Percentiles rank a stretch among this genome's conserved stretches.
phyloP scores from a whole-genome alignment of 2,113 vertebrate genomes.

The Syrrhaptes paradoxus region DNA sequence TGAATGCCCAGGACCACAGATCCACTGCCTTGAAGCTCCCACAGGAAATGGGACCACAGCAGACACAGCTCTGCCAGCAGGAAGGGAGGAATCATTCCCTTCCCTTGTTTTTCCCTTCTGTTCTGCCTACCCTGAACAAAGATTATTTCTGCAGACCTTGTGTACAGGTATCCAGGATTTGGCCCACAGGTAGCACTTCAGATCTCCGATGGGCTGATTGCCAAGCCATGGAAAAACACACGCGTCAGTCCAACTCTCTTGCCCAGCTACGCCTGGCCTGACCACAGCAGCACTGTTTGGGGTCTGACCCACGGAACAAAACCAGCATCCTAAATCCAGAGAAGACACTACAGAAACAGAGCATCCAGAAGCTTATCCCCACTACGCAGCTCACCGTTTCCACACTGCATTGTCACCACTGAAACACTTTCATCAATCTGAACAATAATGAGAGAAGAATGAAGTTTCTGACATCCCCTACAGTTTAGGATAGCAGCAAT shows the following conservation, averaged over 20 bases:
- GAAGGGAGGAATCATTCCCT: neutral
- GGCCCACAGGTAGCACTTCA: neutral
- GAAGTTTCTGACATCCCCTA: neutral
- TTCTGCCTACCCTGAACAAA: neutral
- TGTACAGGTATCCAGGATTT: neutral
- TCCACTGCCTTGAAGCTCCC: neutral
- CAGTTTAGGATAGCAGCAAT: slow-evolving; percentile 54
- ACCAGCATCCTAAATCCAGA: neutral
- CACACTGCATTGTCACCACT: neutral
- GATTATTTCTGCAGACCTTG: neutral
- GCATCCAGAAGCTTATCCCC: neutral
- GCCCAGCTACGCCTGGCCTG: neutral
- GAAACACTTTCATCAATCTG: neutral
- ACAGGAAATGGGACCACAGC: neutral
- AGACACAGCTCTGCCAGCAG: neutral
- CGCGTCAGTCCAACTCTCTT: neutral
- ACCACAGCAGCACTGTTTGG: neutral
- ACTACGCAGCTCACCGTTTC: neutral
- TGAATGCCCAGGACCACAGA: neutral
- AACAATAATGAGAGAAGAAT: neutral
- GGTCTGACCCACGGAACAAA: neutral
- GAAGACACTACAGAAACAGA: neutral
- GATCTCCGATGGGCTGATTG: neutral
- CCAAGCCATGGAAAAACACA: neutral
- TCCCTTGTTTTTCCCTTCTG: neutral